Evolutionary conservation across 1,140 invertebrate genomes (phyloP).

Genomic region (Diplogasteroides magnus): DNA sequence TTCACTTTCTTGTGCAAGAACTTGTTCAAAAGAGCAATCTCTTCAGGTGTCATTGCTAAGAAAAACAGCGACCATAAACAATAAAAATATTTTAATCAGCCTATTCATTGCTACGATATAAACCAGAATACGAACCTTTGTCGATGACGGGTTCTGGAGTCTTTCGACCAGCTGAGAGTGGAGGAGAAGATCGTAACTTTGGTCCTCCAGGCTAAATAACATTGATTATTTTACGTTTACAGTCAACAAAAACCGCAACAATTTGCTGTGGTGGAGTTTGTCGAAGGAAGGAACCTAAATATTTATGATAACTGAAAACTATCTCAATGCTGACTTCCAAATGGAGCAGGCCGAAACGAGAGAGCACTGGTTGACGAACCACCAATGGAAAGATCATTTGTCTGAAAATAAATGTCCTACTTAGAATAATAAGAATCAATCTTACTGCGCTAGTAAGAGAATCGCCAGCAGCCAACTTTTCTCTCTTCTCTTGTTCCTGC

Average conservation of each 20-base stretch:
- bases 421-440: neutral
- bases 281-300: neutral
- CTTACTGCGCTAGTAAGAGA: too few species aligned
- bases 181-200: neutral
- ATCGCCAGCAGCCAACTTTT: neutral
- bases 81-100: too few species aligned
- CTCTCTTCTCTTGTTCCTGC: neutral
- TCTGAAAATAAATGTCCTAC: neutral
- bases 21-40: conserved; percentile 28
- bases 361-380: neutral
- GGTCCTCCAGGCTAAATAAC: neutral
- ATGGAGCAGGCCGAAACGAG: neutral
- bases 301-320: neutral
- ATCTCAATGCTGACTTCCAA: neutral
- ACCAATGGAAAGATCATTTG: too few species aligned
- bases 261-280: neutral
- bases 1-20: conserved; percentile 28
- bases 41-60: conserved; percentile 13
- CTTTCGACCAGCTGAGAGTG: neutral
- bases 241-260: neutral
- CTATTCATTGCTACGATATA: neutral
- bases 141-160: neutral
- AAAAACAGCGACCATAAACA: neutral
- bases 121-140: neutral
- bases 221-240: neutral